Conservation (phyloP, 2,888 invertebrate species). For the Agrotis segetum region DNA sequence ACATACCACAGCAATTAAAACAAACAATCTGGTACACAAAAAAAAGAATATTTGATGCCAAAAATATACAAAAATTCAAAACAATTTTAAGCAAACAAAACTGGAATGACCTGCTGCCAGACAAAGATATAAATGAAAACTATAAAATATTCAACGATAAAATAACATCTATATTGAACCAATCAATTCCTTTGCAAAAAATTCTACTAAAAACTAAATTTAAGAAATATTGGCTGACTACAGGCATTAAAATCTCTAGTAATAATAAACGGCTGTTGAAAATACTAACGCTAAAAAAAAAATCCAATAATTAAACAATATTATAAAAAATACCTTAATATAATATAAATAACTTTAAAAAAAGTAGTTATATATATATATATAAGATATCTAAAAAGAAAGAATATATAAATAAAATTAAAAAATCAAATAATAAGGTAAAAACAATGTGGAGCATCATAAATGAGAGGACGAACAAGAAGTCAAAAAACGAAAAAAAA, state of each 20-base stretch:
- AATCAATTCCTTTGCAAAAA: too few species aligned
- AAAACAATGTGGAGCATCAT: background rate
- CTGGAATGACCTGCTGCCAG: too few species aligned
- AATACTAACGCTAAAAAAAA: background rate
- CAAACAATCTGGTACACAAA: too few species aligned
- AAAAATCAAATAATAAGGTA: background rate
- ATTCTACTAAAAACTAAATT: background rate
- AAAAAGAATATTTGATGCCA: too few species aligned
- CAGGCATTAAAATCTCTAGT: background rate
- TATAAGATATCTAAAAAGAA: too few species aligned
- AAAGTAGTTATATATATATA: too few species aligned
- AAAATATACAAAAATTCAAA: too few species aligned
- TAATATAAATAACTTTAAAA: background rate
- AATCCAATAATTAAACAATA: background rate
- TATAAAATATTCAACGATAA: too few species aligned
- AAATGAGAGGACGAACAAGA: background rate
- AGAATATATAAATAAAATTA: slow-evolving; percentile 5
- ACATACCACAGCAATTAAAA: too few species aligned
- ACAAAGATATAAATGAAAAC: too few species aligned
- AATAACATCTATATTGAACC: too few species aligned
- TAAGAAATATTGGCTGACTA: slow-evolving; percentile 1
- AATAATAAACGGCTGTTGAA: slow-evolving; percentile 4
- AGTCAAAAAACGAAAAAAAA: background rate
- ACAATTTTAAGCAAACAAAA: too few species aligned
- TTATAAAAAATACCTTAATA: background rate